These are phyloP conservation scores for Oligia strigilis DNA, from an alignment of 2,888 invertebrate genomes.

Conservation along the genomic window DNA sequence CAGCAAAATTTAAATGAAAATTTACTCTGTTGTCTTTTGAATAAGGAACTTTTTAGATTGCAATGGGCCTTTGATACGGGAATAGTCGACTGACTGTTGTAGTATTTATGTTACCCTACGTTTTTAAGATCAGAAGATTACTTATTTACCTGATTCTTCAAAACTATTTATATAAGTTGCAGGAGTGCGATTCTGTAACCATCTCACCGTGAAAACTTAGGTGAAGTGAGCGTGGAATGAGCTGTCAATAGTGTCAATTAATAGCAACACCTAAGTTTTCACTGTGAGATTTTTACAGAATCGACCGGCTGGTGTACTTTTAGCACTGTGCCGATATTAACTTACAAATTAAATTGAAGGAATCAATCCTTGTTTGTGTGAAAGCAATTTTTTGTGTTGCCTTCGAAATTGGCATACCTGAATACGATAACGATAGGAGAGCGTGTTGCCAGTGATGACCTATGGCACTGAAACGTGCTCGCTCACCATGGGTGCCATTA, in stretches of 20 bases:
- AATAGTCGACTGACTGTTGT: background rate
- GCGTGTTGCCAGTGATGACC: background rate
- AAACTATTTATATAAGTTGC: background rate
- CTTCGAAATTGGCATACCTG: background rate
- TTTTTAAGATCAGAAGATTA: background rate
- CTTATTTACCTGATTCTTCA: background rate
- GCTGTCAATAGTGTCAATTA: no score
- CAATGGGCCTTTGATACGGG: background rate
- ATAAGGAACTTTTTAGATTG: background rate
- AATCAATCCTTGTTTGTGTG: background rate
- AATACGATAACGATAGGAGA: no score
- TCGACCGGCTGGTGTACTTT: background rate
- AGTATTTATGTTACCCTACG: background rate
- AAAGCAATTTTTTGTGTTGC: background rate
- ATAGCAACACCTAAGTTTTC: no score
- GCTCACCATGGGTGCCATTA: no score
- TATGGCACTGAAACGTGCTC: background rate
- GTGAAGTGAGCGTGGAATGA: no score
- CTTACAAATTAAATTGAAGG: background rate
- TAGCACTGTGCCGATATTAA: background rate
- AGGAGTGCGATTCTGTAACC: no score
- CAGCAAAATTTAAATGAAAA: slow-evolving; percentile 7
- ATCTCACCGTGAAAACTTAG: no score
- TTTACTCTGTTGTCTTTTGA: background rate
- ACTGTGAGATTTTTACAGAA: no score